Evolutionary conservation across 2,888 invertebrate species (phyloP).

Genomic region (Cheiracanthium punctorium): DNA sequence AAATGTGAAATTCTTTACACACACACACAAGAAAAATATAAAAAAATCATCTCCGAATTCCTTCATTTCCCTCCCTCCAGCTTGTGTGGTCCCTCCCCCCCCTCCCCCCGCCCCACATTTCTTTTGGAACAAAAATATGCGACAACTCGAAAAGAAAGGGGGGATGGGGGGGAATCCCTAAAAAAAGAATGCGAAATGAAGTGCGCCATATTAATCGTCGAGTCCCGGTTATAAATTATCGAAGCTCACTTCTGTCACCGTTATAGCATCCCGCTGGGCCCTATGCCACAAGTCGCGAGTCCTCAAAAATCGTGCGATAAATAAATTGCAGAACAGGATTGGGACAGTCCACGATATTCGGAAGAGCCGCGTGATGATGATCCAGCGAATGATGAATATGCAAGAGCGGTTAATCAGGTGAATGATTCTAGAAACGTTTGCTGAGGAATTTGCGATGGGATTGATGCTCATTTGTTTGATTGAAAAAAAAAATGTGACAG

Average conservation of each 20-base stretch:
- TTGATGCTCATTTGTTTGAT: too few species aligned
- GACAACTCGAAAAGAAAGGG: slow-evolving; percentile 1
- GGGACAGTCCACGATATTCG: neutral
- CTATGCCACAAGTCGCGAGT: slow-evolving; percentile 50
- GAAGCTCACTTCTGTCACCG: slow-evolving; percentile 47
- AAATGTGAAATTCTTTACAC: neutral
- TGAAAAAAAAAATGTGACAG: too few species aligned
- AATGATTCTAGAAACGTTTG: too few species aligned
- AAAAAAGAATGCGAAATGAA: slow-evolving; percentile 12
- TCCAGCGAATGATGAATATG: too few species aligned
- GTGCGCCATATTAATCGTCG: slow-evolving; percentile 43
- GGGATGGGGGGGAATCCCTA: neutral
- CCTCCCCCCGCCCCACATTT: neutral
- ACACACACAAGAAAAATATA: neutral
- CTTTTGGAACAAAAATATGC: neutral
- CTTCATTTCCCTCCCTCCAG: too few species aligned
- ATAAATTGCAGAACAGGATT: slow-evolving; percentile 35
- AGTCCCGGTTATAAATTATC: slow-evolving; percentile 48
- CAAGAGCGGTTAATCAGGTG: too few species aligned
- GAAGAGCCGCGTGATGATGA: too few species aligned
- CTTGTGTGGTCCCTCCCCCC: neutral
- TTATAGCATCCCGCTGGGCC: slow-evolving; percentile 34
- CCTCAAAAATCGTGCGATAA: slow-evolving; percentile 58
- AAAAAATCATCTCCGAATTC: neutral
- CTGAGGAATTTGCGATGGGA: too few species aligned